phyloP scores from a whole-genome alignment of 1,140 invertebrate species.

The Aphelinus atriplicis region DNA sequence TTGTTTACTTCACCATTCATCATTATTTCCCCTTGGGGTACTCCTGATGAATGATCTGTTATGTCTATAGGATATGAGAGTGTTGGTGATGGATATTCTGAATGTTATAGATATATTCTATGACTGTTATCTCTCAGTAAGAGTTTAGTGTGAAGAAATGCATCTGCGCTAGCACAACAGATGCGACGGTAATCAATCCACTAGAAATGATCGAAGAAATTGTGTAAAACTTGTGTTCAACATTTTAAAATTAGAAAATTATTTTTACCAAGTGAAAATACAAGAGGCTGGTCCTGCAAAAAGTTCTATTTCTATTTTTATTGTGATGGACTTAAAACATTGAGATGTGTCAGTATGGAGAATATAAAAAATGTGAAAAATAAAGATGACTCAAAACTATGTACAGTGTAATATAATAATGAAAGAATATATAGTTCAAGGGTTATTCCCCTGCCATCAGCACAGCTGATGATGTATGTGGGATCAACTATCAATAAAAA shows the following conservation, averaged over 20 bases:
- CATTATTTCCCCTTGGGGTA: neutral
- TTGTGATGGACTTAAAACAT: constrained; percentile 3
- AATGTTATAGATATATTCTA: constrained; percentile 3
- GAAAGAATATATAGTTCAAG: neutral
- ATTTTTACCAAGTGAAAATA: neutral
- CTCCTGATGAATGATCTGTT: neutral
- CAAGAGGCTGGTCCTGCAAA: constrained; percentile 27
- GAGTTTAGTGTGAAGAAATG: constrained; percentile 9
- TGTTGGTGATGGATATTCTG: constrained; percentile 6
- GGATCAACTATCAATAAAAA: neutral
- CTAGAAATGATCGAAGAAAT: neutral
- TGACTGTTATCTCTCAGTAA: constrained; percentile 3
- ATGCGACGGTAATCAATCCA: constrained; percentile 1
- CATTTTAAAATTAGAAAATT: constrained; percentile 3
- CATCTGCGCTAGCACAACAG: neutral
- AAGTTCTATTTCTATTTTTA: constrained; percentile 25
- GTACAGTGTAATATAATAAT: constrained; percentile 30
- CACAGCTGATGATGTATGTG: neutral
- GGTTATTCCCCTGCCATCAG: neutral
- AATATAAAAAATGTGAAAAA: constrained; percentile 6
- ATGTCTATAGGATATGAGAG: constrained; percentile 4
- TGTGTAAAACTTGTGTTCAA: neutral
- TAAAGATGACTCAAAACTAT: constrained; percentile 6
- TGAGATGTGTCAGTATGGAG: neutral
- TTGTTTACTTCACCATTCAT: neutral